Percentiles rank a stretch among this genome's conserved stretches.
Conservation (phyloP, 23 tunicate genomes). For the Trididemnum nubilum region DNA sequence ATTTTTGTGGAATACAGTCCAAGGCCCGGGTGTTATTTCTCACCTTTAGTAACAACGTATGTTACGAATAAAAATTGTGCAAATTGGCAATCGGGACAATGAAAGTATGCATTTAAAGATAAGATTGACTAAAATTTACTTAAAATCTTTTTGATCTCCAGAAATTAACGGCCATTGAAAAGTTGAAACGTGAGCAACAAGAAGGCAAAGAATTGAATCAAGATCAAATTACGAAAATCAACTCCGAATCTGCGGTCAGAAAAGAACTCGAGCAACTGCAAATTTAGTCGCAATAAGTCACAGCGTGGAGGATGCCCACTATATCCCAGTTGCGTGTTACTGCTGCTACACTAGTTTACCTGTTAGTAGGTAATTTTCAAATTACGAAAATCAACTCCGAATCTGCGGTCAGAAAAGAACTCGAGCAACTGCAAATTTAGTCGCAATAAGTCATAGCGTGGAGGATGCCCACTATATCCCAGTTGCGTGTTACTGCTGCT, state of each 20-base stretch:
- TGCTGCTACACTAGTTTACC: too few relatives aligned
- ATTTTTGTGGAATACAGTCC: too few relatives aligned
- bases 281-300: not conserved
- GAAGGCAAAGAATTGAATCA: slow-evolving; percentile 74
- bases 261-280: slow-evolving; percentile 9
- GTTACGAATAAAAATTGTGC: too few relatives aligned
- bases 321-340: not conserved
- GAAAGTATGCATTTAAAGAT: too few relatives aligned
- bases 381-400: slow-evolving; percentile 66
- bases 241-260: slow-evolving; percentile 38
- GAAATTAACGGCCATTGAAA: slow-evolving; percentile 75
- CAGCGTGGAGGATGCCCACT: not conserved
- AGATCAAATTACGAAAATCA: slow-evolving; percentile 69
- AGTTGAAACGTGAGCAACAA: slow-evolving; percentile 54
- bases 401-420: slow-evolving; percentile 5
- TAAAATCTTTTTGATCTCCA: slow-evolving; percentile 18
- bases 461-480: not conserved
- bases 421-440: slow-evolving; percentile 6
- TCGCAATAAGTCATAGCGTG: not conserved
- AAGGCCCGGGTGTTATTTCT: too few relatives aligned
- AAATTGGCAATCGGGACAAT: too few relatives aligned
- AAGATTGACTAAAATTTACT: too few relatives aligned
- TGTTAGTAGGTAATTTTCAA: too few relatives aligned
- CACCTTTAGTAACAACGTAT: too few relatives aligned
- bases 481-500: not conserved